Evolutionary conservation across 2,888 invertebrate species (phyloP), one percentile per base, ranked within the genome.

Genomic region (Plagodis pulveraria): DNA sequence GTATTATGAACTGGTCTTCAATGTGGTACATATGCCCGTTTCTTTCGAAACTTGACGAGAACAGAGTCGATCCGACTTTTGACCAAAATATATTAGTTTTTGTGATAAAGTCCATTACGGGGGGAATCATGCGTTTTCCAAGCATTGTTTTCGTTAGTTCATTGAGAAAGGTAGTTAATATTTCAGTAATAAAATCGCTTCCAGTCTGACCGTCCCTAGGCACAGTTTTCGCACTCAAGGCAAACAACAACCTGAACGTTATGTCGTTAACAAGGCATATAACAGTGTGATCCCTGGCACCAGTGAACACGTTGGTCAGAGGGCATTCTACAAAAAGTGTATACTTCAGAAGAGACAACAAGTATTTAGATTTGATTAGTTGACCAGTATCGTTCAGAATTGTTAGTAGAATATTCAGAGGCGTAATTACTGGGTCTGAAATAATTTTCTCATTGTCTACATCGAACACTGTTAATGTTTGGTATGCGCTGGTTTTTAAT

Each of bases 51-150:
- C 67, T 70, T 5, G 71, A 55, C 10, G 74, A 63, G 11, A 57
- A 58, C 1, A 67, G 8, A 34, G 58, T 63, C 6, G 55, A 63
- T n/a, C 73, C 73, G 9, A 73, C 58, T 51, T 72, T 71, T 5
- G 70, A 64, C 73, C 75, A 80, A 54, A 77, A 75, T 58, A 76
- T 62, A 44, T 67, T 70, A 35, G 73, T 71, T 32, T 72, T 72
- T 6, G 74, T 64, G 5, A 71, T 56, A 34, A 73, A 79, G 36
- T 76, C 72, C 40, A 77, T 60, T 5, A 76, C n/a, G 0, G 64
- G 62, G 6, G 58, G 47, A 7, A 69, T 51, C 53, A 73, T 73
- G 43, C 74, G 56, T 62, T 77, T 77, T n/a, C 58, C 62, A n/a
- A 73, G 49, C 22, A 73, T 61, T 2, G 52, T 45, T 11, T 50